phyloP scores from a whole-genome alignment of 1,140 invertebrate genomes.

The Drosophila elegans region DNA sequence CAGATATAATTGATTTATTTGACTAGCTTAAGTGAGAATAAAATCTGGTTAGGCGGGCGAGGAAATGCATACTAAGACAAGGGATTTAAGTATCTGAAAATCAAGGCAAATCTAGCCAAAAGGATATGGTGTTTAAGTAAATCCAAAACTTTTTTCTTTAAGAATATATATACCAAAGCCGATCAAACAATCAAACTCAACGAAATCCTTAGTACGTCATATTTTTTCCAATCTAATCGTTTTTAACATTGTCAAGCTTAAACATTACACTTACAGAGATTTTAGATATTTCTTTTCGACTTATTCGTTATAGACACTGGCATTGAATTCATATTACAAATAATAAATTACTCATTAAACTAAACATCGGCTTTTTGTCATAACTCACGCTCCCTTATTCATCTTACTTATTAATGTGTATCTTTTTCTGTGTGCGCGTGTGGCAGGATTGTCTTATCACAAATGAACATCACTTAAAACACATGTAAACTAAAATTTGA shows the following conservation, averaged over 20 bases:
- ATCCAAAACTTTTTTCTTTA: too few species aligned
- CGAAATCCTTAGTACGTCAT: background rate
- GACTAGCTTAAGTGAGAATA: conserved; percentile 8
- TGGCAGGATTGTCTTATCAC: conserved; percentile 74
- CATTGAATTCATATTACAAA: conserved; percentile 68
- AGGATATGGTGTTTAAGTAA: too few species aligned
- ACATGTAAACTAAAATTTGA: conserved; percentile 13
- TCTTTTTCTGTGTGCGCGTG: conserved; percentile 29
- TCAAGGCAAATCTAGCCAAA: background rate
- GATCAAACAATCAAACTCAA: background rate
- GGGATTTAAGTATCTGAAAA: background rate
- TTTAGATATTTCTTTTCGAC: conserved; percentile 44
- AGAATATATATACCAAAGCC: background rate
- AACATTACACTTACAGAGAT: conserved; percentile 29
- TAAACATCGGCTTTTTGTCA: conserved; percentile 20
- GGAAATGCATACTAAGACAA: background rate
- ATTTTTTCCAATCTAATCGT: conserved; percentile 11
- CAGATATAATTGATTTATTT: conserved; percentile 41
- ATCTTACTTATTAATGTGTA: conserved; percentile 18
- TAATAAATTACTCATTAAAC: conserved; percentile 45
- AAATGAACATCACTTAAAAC: conserved; percentile 70
- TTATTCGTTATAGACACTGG: conserved; percentile 62
- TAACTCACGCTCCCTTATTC: conserved; percentile 19
- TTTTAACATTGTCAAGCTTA: conserved; percentile 61
- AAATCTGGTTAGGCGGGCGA: background rate